These are phyloP conservation scores for Ligdia adustata DNA, from an alignment of 2,888 invertebrate species.

Conservation along the genomic window DNA sequence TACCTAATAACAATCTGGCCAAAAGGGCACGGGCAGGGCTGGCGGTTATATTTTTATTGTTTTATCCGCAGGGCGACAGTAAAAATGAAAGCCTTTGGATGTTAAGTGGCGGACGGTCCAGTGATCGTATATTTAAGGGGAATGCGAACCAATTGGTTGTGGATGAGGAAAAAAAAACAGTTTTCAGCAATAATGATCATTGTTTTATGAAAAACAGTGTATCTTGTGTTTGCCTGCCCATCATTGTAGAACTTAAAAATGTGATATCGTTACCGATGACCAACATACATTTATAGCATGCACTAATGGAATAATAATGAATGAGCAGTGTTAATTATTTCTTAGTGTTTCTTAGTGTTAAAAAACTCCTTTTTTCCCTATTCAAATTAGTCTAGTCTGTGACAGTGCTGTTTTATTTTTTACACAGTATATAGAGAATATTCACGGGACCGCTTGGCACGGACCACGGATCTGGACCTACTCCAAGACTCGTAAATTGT, in stretches of 20 bases:
- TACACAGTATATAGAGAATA: constrained; percentile 8
- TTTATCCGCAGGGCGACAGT: constrained; percentile 22
- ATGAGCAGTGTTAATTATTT: no score
- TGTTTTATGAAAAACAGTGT: no score
- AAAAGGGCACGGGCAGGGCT: constrained; percentile 22
- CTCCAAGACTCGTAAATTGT: constrained; percentile 52
- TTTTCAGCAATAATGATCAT: no score
- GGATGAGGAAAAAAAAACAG: no score
- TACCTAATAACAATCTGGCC: constrained; percentile 25
- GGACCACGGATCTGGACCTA: constrained; percentile 39
- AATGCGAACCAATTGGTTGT: constrained; percentile 9
- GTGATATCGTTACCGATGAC: no score
- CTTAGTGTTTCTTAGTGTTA: no score
- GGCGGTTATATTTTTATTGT: constrained; percentile 30
- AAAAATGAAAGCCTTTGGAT: constrained; percentile 38
- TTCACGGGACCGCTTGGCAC: constrained; percentile 15
- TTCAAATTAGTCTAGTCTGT: not conserved
- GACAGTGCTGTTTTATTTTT: constrained; percentile 6
- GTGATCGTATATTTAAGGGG: constrained; percentile 24
- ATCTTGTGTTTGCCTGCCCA: no score
- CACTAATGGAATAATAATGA: no score
- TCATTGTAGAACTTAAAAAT: no score
- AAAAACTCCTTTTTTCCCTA: no score
- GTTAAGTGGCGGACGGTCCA: constrained; percentile 25
- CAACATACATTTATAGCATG: no score